These are phyloP conservation scores for Meleagris gallopavo DNA, from an alignment of 2,113 vertebrate genomes.

Conservation along the genomic window DNA sequence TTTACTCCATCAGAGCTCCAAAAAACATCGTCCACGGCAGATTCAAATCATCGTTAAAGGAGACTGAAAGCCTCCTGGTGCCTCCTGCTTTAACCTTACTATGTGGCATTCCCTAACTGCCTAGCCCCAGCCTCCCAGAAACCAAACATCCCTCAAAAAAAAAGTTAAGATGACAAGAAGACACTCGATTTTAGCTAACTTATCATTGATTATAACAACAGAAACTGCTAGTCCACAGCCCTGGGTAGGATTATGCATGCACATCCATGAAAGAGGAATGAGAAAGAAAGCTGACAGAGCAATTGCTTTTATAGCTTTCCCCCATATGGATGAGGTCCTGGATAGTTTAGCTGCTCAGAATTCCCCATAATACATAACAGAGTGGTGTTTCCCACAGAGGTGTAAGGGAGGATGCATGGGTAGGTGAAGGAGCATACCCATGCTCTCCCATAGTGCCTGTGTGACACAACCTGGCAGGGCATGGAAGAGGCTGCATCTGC, in stretches of 20 bases:
- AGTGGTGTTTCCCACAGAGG: neutral
- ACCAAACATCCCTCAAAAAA: neutral
- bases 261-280: neutral
- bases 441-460: accelerated
- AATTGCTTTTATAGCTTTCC: neutral
- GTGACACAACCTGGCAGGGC: neutral
- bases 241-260: accelerated
- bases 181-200: neutral
- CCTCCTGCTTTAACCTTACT: neutral
- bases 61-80: neutral
- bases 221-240: neutral
- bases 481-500: neutral
- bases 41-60: neutral
- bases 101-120: neutral
- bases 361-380: neutral
- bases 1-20: neutral
- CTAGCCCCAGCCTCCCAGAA: neutral
- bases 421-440: neutral
- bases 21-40: neutral
- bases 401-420: neutral
- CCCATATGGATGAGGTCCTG: neutral
- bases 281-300: neutral
- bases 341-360: neutral
- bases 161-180: neutral
- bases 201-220: neutral